Evolutionary conservation across 2,797 vertebrate species (phyloP).

Genomic region (Pitangus sulphuratus): DNA sequence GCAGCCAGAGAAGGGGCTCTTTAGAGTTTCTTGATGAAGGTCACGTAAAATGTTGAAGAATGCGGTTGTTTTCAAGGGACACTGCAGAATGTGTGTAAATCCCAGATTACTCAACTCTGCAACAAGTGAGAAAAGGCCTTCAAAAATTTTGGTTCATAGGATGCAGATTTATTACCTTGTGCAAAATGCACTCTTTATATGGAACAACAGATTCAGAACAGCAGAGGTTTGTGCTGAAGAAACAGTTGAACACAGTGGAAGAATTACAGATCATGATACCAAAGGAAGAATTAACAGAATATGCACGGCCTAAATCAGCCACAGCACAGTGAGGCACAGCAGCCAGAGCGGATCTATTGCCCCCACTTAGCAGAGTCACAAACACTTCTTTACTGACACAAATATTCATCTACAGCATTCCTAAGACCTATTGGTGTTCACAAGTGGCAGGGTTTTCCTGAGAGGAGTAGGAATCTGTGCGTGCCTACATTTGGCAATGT

Average conservation of each 20-base stretch:
- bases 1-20: not conserved
- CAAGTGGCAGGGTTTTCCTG: not conserved
- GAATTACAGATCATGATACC: not conserved
- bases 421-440: not conserved
- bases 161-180: constrained; percentile 5
- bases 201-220: not conserved
- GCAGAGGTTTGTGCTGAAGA: not conserved
- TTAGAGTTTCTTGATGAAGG: not conserved
- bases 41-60: not conserved
- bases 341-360: not conserved
- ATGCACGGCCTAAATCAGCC: not conserved
- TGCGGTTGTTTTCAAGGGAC: not conserved
- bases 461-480: not conserved
- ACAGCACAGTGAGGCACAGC: not conserved
- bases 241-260: not conserved
- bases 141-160: not conserved
- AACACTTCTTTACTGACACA: not conserved
- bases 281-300: not conserved
- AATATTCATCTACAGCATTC: not conserved
- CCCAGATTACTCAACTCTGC: not conserved
- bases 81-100: not conserved
- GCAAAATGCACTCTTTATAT: not conserved
- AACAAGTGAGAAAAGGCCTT: not conserved
- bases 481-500: not conserved
- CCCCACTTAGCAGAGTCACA: not conserved